Base-by-base conservation (phyloP, 2,888 invertebrate species). In the Isotomurus palustris region DNA sequence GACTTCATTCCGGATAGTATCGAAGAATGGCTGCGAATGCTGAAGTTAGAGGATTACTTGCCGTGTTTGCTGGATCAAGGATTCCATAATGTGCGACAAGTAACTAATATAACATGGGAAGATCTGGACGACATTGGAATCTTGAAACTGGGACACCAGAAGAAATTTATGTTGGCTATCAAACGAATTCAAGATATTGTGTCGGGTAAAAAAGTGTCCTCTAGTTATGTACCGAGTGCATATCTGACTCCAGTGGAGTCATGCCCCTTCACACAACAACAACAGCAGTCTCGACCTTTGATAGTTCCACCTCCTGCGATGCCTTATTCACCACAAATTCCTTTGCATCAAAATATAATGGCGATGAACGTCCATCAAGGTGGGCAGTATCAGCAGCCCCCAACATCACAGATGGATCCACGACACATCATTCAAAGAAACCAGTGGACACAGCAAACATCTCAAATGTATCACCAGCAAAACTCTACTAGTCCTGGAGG, bases 91-190 rank as follows among this genome's bases (percentile, higher is more conserved):
- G 91, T 99, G 45, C 64, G 67, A 43, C 69, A 69, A 60, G 67
- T 96, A 54, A 90, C 91, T 29, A 91, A 94, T 74, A 83, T 99
- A 53, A 91, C 92, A 59, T 97, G 96, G 95, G 99, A 99, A 75
- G 99, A 99, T 79, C 83, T 99, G 74, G 97, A 99, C 79, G 97
- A 99, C 74, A 93, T 97, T 76, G 91, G 91, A 56, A 90, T 91
- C 73, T 88, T 91, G 24, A 86, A 90, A 73, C 78, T 91, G 73
- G 99, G 99, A 32, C 99, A 99, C 76, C 96, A 99, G 79, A 99
- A 99, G 82, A 93, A 96, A 80, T 88, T 99, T 71, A 84, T 94
- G 74, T 80, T 99, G 74, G 97, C 97, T 62, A 93, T 97, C 72
- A 96, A 96, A 77, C 83, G 95, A 76, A 87, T 97, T 53, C 94